Base-by-base conservation (phyloP, 2,113 vertebrate genomes). In the Meriones unguiculatus region DNA sequence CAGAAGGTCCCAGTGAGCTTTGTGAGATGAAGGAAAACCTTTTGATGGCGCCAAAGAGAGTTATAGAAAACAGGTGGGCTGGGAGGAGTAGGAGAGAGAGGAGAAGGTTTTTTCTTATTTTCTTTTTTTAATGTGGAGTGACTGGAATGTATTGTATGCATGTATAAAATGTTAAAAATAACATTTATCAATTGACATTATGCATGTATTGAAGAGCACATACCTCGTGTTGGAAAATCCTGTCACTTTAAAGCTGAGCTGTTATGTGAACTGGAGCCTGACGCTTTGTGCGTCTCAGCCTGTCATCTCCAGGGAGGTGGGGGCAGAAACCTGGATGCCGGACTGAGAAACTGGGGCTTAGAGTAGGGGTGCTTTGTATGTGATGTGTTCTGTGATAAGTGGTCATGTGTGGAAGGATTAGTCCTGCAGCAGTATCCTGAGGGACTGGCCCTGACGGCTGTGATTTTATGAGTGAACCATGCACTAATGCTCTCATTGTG, bases 281-380 rank as follows among this genome's bases (percentile, higher is more conserved):
- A 75, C 62, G 8, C 18, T 24, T n/a, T 54, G 12, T 67, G 30
- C 5, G 7, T 41, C 32, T 38, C 12, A 38, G 12, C 38, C 52
- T 73, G 38, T 50, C n/a, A 54, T 30, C n/a, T 81, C 17, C 64
- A 88, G 32, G 38, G 11, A 20, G 72, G 25, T 17, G 0, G 41
- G 41, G 22, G 77, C 4, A 5, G 54, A 88, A 5, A 50, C 2
- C 0, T 9, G 0, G 17, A 50, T 25, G 1, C 17, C 32, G 1
- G 7, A 59, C 30, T 25, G n/a, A 80, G 24, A n/a, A 14, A 52
- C 46, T 5, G 22, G 2, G 1, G 32, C 30, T 70, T 50, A 77
- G 4, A 18, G 57, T 77, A 62, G 57, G 1, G 6, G 2, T 62
- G 20, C 2, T 82, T 38, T 62, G 35, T 5, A 62, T 38, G 15